Base-by-base conservation (phyloP, 64 coral and sea anemone genomes). In the Pocillopora damicornis region DNA sequence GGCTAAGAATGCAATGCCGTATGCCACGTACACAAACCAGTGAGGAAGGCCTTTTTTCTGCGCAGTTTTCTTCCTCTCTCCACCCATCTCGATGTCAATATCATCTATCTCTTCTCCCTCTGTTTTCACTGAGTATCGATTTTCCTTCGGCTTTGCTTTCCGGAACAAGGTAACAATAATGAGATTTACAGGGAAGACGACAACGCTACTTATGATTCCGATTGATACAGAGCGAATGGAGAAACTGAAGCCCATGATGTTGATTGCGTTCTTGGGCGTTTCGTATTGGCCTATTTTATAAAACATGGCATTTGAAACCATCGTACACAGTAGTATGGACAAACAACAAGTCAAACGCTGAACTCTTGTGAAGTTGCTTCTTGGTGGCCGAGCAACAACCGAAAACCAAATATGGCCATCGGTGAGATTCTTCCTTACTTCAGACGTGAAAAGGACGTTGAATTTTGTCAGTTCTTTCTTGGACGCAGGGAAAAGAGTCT, bases 371-470 rank as follows among this genome's bases (percentile, higher is more conserved):
- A 96, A 96, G 1, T 76, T 92, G 64, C 94, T 96, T 51, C 83
- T 76, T 14, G 91, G 80, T 12, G 94, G 94, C 5, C 94, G 87
- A 5, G 82, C 74, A 2, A 89, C 88, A 58, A 96, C 94, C 7
- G 94, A 96, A 56, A 96, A 96, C 94, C 94, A 96, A n/a, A 96
- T 75, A 78, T 96, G 94, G 3, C 88, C 90, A 17, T 96, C 94
- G 1, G 94, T 96, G 11, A 96, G 42, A 37, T 92, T 96, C 62
- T 96, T 96, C 23, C 94, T 83, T 7, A 92, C 82, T 82, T 96
- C 94, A 25, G 91, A 88, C 4, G 94, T 81, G 71, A 96, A 96
- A 9, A 96, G 88, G 10, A 96, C 80, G 88, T 96, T 92, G 58
- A 96, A 96, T 74, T 92, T 96, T 4, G 94, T 96, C 15, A 96